Evolutionary conservation across 2,888 invertebrate genomes (phyloP), one percentile per base, ranked within the genome.

Genomic region (Leucozona laternaria): DNA sequence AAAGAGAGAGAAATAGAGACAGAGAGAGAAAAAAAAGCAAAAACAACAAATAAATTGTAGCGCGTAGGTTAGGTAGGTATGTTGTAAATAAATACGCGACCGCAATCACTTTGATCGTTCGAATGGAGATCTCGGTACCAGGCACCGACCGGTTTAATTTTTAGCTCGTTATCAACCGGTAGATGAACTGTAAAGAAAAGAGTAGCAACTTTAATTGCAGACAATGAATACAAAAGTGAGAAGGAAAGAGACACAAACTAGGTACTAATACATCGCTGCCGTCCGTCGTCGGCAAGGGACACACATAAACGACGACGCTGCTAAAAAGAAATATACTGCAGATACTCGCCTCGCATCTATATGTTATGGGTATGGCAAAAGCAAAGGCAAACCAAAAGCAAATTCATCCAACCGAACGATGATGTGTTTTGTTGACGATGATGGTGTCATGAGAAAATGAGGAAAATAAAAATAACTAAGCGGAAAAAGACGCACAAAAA

Each of bases 111-210:
- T 86, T 82, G 82, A 78, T 82, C 82, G 86, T 70, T 86, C 71
- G 82, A 64, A 82, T 60, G 89, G 88, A 86, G 89, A 89, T 89
- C 87, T 88, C 83, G 82, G 89, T 89, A 81, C 89, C 89, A 88
- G 89, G 89, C 87, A 89, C 89, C 88, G 89, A 89, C 89, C 89
- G 89, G 89, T 89, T 89, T 89, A 89, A 89, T 89, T 88, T 88
- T 89, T 89, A 88, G 79, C 88, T 89, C 85, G 89, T 88, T 89
- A 89, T 89, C 88, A 89, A 89, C 88, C 88, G 88, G 88, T 89
- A 89, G 88, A 88, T 88, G 88, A 88, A 88, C 88, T 83, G 82
- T 79, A 82, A 82, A 82, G 86, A 86, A 86, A 60, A 82, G 78
- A 82, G 78, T 82, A 78, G 83, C 87, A 55, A 22, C 60, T 80